Evolutionary conservation across 2,888 invertebrate genomes (phyloP), one percentile per base, ranked within the genome.

Genomic region (Ophion obscuratus): DNA sequence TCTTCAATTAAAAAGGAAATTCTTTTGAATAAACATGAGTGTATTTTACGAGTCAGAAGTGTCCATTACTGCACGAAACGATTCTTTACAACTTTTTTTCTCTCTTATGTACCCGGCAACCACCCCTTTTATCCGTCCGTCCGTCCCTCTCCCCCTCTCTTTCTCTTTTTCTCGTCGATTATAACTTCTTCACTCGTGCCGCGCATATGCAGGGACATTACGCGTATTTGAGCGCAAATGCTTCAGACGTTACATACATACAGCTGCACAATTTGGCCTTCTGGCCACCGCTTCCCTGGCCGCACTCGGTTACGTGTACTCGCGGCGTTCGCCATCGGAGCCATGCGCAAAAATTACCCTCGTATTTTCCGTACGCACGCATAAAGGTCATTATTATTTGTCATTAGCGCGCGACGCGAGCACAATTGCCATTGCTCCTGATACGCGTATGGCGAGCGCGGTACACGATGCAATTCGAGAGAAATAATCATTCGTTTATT

Each of bases 331-430:
- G 73, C 66, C 80, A 57, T 64, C 59, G 40, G 7, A 40, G 81
- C 59, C 74, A 61, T 67, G 73, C 75, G 80, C 76, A 67, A 83
- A 85, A 83, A 76, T 78, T 85, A 76, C 67, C 80, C 81, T 76
- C 77, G 83, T 71, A 79, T 83, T 81, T 71, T 83, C 76, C 79
- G 59, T 47, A 68, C 74, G 53, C 85, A 86, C 85, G 85, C 85
- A 86, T 83, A 81, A 80, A 86, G 73, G 83, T 83, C 80, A 74
- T 86, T 86, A 86, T 86, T 86, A 81, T 86, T 86, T 83, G 86
- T 83, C 86, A 86, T 86, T 86, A 80, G 83, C 79, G 77, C 77
- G 77, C 31, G 74, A 67, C 44, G 44, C 40, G 53, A 66, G 17
- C 53, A 36, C 67, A 57, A 67, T 77, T 81, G 59, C 74, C 40